Evolutionary conservation across 2,888 invertebrate genomes (phyloP).

Genomic region (Ceriagrion tenellum): DNA sequence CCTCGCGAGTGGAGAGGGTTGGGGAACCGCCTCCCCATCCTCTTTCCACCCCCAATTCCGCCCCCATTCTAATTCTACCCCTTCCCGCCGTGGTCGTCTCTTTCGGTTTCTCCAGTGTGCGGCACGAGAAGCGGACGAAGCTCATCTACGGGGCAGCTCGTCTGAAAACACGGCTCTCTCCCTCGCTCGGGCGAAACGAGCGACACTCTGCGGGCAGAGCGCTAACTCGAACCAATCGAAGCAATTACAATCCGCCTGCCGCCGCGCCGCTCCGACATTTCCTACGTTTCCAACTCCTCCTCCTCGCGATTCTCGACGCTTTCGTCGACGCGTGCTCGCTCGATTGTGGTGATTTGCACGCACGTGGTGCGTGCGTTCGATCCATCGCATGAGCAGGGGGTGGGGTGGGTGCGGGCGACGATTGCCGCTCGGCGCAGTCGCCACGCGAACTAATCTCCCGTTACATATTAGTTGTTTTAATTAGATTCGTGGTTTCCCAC

Average conservation of each 20-base stretch:
- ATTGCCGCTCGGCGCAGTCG: not conserved
- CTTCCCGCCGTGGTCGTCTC: not conserved
- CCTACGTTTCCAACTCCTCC: not conserved
- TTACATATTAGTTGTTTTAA: not conserved
- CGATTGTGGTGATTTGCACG: not conserved
- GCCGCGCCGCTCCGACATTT: not conserved
- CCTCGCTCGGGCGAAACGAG: conserved; percentile 23
- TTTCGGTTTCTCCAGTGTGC: not conserved
- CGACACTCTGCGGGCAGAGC: conserved; percentile 18
- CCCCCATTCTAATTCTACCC: no score
- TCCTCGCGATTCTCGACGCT: not conserved
- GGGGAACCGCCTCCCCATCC: not conserved
- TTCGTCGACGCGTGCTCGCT: not conserved
- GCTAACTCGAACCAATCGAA: conserved; percentile 28
- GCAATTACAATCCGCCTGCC: not conserved
- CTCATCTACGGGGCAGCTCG: not conserved
- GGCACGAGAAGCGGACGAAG: not conserved
- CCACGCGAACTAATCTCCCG: not conserved
- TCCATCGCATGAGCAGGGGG: not conserved
- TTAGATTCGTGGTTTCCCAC: not conserved
- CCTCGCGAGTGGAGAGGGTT: not conserved
- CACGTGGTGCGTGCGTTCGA: not conserved
- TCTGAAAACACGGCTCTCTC: conserved; percentile 8
- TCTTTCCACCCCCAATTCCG: no score
- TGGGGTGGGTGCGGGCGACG: not conserved